A percentile compares a stretch with the other conserved stretches of the same genome.
These are phyloP conservation scores for Agrotis ipsilon DNA, from an alignment of 2,888 invertebrate species.

Conservation along the genomic window DNA sequence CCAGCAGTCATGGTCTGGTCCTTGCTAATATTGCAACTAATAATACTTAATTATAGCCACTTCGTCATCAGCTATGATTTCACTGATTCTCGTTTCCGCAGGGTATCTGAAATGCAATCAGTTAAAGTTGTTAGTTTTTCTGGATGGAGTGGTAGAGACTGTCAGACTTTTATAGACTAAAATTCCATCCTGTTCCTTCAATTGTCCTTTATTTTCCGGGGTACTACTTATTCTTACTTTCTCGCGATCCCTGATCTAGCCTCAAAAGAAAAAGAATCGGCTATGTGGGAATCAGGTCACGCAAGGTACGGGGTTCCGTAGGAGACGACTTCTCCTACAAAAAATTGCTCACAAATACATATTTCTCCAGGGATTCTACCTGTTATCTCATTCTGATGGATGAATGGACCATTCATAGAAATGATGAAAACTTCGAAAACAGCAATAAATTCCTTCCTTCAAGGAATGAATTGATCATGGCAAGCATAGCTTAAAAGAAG, in stretches of 20 bases:
- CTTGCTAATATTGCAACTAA: constrained; percentile 69
- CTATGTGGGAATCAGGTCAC: background rate
- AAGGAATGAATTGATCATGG: background rate
- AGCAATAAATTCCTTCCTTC: background rate
- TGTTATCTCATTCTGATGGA: background rate
- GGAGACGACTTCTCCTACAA: background rate
- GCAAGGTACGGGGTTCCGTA: background rate
- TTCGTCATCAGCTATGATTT: constrained; percentile 49
- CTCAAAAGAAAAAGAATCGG: background rate
- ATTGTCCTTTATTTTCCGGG: too few relatives aligned
- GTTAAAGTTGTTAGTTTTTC: too few relatives aligned
- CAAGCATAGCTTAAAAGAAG: background rate
- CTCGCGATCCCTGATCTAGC: background rate
- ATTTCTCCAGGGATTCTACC: background rate
- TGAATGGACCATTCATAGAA: background rate
- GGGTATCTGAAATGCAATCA: constrained; percentile 27
- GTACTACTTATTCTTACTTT: too few relatives aligned
- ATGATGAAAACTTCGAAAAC: background rate
- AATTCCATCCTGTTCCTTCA: too few relatives aligned
- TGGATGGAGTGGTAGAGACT: too few relatives aligned
- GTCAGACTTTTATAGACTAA: too few relatives aligned
- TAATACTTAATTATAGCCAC: constrained; percentile 64
- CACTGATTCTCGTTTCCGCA: constrained; percentile 29
- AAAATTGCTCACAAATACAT: background rate
- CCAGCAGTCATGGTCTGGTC: constrained; percentile 68